Percentiles rank a stretch among this genome's conserved stretches.
Evolutionary conservation across 92 coral and sea anemone genomes (phyloP).

Genomic region (Chrysogorgia sp.): DNA sequence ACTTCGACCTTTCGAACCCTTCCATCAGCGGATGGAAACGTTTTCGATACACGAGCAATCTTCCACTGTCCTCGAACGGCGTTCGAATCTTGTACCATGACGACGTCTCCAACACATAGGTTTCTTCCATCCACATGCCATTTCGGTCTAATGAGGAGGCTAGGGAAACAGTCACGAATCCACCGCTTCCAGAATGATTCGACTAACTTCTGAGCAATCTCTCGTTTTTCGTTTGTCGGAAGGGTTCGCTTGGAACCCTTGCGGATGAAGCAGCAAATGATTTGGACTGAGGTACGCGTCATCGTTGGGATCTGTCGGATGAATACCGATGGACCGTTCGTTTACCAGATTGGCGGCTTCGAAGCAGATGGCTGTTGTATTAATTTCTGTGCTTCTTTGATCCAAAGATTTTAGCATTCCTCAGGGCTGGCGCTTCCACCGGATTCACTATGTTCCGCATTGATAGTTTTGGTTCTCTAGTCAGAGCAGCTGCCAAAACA

Average conservation of each 20-base stretch:
- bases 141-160: slow-evolving; percentile 36
- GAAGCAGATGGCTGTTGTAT: slow-evolving; percentile 42
- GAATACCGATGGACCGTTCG: slow-evolving; percentile 62
- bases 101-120: slow-evolving; percentile 47
- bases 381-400: slow-evolving; percentile 53
- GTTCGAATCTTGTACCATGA: slow-evolving; percentile 57
- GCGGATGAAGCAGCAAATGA: slow-evolving; percentile 54
- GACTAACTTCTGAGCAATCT: slow-evolving; percentile 28
- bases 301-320: slow-evolving; percentile 36
- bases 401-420: slow-evolving; percentile 63
- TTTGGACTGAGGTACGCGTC: slow-evolving; percentile 56
- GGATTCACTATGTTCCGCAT: slow-evolving; percentile 41
- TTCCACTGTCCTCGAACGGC: slow-evolving; percentile 71
- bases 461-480: slow-evolving; percentile 48
- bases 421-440: slow-evolving; percentile 39
- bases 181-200: slow-evolving; percentile 52
- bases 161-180: slow-evolving; percentile 38
- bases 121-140: slow-evolving; percentile 60
- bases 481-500: slow-evolving; percentile 37
- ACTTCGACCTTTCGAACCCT: slow-evolving; percentile 52
- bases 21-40: slow-evolving; percentile 59
- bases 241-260: slow-evolving; percentile 54
- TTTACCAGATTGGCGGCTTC: slow-evolving; percentile 55
- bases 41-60: slow-evolving; percentile 61
- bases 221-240: slow-evolving; percentile 30